Evolutionary conservation across 2,113 vertebrate genomes (phyloP), one percentile per base, ranked within the genome.

Genomic region (Ivindomyrus marchei): DNA sequence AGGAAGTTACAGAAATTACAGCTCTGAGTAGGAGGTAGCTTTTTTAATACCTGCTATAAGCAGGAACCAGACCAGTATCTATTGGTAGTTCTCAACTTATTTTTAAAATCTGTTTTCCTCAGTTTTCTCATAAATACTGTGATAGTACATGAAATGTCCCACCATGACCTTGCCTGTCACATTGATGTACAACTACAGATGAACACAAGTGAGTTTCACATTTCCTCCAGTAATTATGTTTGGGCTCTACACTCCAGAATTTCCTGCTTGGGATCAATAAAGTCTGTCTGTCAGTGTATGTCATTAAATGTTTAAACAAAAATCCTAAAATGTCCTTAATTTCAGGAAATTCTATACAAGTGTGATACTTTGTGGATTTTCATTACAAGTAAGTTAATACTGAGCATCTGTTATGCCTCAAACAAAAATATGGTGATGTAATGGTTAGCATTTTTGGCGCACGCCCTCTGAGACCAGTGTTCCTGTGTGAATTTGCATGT

Each of bases 231-330:
- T 74, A 21, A 24, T 74, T 31, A 31, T 74, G 27, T 74, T 74
- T 74, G 66, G 36, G 31, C 74, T 80, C 74, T 42, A 42, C 74
- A 19, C 13, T 80, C 74, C 74, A 80, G 36, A 80, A 80, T 80
- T 19, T 80, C 74, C 74, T 39, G 74, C 36, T 80, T 80, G 74
- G 74, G 74, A 80, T 80, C 74, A 80, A 80, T 80, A 80, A 80
- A 80, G 15, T 80, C 74, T 80, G 31, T 80, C 13, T 42, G 74
- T 80, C 62, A 70, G 36, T 80, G 15, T 39, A 39, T 42, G n/a
- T 70, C 74, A 80, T 74, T 74, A 74, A 39, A 42, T 80, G 31
- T 80, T 80, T 42, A 42, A 36, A 39, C 36, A 15, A 80, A 80
- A 80, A 80, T 80, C 74, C 36, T 42, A 80, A 80, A 80, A 80